A percentile compares a stretch with the other conserved stretches of the same genome.
Conservation (phyloP, 2,888 invertebrate genomes). For the Tachystola acroxantha region DNA sequence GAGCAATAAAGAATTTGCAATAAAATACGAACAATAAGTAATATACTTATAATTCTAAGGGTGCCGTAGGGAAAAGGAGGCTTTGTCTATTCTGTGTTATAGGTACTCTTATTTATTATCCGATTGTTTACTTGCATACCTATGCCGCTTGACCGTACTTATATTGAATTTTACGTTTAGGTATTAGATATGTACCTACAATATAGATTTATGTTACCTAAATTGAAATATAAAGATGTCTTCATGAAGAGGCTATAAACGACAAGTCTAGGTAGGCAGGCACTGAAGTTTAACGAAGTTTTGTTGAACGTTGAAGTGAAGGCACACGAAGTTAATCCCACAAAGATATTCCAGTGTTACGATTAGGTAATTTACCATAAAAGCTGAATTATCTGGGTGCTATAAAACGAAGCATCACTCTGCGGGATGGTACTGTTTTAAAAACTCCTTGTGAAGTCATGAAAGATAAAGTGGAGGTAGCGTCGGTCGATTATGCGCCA, state of each 20-base stretch:
- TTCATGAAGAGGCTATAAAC: no score
- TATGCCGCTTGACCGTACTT: neutral
- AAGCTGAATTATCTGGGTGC: constrained; percentile 56
- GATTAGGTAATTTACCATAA: constrained; percentile 41
- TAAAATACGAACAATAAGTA: constrained; percentile 53
- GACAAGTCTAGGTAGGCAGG: no score
- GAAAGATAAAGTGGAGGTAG: constrained; percentile 65
- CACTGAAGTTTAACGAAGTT: no score
- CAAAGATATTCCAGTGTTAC: constrained; percentile 15
- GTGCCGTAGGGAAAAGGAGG: constrained; percentile 40
- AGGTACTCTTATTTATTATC: constrained; percentile 21
- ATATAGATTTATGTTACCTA: no score
- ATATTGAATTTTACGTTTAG: constrained; percentile 2
- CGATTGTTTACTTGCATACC: constrained; percentile 27
- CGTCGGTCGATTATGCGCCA: constrained; percentile 52
- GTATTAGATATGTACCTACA: no score
- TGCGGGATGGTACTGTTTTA: constrained; percentile 45
- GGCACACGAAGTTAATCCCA: constrained; percentile 14
- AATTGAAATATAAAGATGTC: no score
- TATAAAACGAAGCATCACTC: constrained; percentile 62
- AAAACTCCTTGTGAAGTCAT: constrained; percentile 61
- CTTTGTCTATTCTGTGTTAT: constrained; percentile 21
- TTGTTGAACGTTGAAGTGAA: no score
- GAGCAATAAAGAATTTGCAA: constrained; percentile 35
- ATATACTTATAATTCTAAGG: constrained; percentile 44